Evolutionary conservation across 1,140 invertebrate species (phyloP).

Genomic region (Orchesella cincta): DNA sequence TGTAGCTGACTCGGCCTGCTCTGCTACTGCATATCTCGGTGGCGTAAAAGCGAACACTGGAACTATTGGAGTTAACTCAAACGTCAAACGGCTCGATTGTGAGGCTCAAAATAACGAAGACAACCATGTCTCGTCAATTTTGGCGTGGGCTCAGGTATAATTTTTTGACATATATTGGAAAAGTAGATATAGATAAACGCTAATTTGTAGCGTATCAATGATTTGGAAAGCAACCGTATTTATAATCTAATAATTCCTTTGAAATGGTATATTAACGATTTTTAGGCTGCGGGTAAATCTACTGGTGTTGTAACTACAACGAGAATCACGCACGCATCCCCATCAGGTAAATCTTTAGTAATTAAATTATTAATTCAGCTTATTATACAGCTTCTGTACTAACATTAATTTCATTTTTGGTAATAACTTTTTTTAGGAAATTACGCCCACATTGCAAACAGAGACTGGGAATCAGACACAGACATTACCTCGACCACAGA

Average conservation of each 20-base stretch:
- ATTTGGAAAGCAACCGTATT: background rate
- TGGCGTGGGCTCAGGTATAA: slow-evolving; percentile 49
- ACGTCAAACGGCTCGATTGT: slow-evolving; percentile 41
- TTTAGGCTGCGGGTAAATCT: slow-evolving; percentile 54
- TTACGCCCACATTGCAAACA: slow-evolving; percentile 52
- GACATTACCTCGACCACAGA: slow-evolving; percentile 64
- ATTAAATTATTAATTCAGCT: too few species aligned
- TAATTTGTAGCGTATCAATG: too few species aligned
- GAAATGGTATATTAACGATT: background rate
- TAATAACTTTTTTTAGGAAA: slow-evolving; percentile 54
- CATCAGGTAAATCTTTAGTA: background rate
- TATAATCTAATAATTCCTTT: background rate
- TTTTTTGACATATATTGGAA: too few species aligned
- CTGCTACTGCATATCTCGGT: slow-evolving; percentile 59
- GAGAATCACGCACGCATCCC: slow-evolving; percentile 57
- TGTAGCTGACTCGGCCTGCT: slow-evolving; percentile 59
- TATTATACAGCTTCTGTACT: too few species aligned
- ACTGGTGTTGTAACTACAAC: slow-evolving; percentile 60
- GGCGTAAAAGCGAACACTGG: slow-evolving; percentile 55
- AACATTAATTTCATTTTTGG: background rate
- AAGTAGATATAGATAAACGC: too few species aligned
- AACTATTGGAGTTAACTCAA: slow-evolving; percentile 50
- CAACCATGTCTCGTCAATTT: slow-evolving; percentile 47
- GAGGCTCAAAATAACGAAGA: slow-evolving; percentile 31
- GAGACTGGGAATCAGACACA: slow-evolving; percentile 54